phyloP scores from a whole-genome alignment of 2,113 vertebrate genomes.

The Bungarus multicinctus region DNA sequence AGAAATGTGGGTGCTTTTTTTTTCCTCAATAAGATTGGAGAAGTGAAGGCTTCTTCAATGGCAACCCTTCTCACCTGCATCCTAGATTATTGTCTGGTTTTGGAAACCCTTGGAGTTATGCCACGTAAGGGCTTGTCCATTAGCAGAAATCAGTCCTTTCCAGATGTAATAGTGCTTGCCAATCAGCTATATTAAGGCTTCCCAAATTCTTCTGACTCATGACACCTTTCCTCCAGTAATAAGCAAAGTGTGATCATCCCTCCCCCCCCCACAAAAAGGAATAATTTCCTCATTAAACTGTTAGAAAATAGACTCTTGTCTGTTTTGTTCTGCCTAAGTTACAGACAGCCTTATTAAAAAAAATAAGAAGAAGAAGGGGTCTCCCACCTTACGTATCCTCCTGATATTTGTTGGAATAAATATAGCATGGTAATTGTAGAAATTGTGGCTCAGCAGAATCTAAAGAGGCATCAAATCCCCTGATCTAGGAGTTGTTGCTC shows the following conservation, averaged over 20 bases:
- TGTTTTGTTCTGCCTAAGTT: not conserved
- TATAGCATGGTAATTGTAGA: not conserved
- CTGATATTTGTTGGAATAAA: not conserved
- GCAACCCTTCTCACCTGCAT: not conserved
- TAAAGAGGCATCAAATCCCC: not conserved
- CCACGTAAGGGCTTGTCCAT: not conserved
- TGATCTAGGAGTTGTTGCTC: not conserved
- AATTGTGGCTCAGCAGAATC: not conserved
- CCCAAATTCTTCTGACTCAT: not conserved
- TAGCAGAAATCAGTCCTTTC: not conserved
- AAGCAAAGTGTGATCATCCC: not conserved
- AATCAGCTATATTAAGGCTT: not conserved
- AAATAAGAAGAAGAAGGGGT: not conserved
- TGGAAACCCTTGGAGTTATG: not conserved
- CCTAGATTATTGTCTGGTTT: not conserved
- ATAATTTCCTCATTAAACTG: not conserved
- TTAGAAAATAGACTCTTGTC: not conserved
- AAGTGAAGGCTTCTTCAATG: not conserved
- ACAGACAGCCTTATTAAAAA: not conserved
- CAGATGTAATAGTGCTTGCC: not conserved
- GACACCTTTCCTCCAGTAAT: not conserved
- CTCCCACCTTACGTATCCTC: not conserved
- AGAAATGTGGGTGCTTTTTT: not conserved
- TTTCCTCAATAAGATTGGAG: not conserved
- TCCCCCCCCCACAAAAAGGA: not conserved